A percentile compares a stretch with the other conserved stretches of the same genome.
These are phyloP conservation scores for Zeus faber DNA, from an alignment of 2,113 vertebrate species.

Conservation along the genomic window DNA sequence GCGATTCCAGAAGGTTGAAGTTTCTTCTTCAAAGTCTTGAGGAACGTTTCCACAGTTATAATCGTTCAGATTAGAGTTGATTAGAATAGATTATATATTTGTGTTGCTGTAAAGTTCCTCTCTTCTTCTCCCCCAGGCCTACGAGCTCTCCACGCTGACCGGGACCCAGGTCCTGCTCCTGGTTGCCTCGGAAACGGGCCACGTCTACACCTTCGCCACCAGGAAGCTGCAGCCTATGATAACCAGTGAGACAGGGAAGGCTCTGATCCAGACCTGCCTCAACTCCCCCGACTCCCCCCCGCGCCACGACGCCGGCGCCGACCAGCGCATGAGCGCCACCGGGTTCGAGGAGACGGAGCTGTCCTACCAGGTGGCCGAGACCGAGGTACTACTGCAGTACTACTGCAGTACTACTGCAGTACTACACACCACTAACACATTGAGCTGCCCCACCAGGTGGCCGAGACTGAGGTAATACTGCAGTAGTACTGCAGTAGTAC, in stretches of 20 bases:
- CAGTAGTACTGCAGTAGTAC: no score
- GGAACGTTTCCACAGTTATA: no score
- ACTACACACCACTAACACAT: no score
- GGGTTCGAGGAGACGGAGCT: conserved; percentile 98
- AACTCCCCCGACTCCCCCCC: conserved; percentile 98
- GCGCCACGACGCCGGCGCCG: conserved; percentile 90
- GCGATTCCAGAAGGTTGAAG: no score
- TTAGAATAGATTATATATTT: no score
- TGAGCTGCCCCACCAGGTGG: conserved; percentile 99
- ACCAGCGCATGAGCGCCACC: conserved; percentile 98
- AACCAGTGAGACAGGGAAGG: conserved; percentile 98
- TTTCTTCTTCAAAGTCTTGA: no score
- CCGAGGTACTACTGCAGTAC: no score
- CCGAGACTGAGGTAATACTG: conserved; percentile 93
- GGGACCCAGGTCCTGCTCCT: conserved; percentile 94
- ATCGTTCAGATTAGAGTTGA: no score
- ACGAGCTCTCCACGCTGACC: conserved; percentile 93
- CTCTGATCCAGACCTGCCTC: conserved; percentile 97
- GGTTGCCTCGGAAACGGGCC: conserved; percentile 97
- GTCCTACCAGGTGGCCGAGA: conserved; percentile 98
- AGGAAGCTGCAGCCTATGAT: conserved; percentile 99
- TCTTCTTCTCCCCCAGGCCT: conserved; percentile 74
- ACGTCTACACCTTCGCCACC: conserved; percentile 97
- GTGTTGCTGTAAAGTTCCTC: no score
- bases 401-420: no score